These are phyloP conservation scores for rabbit (Oryctolagus cuniculus) DNA, from an alignment of 2,113 vertebrate species.

Conservation along the genomic window DNA sequence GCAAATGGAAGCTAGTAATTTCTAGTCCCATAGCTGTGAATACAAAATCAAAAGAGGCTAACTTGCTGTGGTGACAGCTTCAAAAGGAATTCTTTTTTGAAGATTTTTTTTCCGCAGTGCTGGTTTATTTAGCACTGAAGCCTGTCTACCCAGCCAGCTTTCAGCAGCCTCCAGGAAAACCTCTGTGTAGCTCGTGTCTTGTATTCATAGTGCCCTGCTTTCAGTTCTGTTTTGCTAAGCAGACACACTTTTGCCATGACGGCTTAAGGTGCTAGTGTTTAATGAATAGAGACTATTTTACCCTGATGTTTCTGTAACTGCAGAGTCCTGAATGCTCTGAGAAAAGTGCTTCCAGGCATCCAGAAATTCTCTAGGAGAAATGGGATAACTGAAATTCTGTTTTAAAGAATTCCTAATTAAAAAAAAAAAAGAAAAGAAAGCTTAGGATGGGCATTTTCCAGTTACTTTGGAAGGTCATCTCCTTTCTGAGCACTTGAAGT, in stretches of 20 bases:
- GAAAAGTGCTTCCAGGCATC: neutral
- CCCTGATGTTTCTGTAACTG: neutral
- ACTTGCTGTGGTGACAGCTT: slow-evolving; percentile 56
- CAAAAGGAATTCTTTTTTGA: slow-evolving; percentile 69
- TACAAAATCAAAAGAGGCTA: slow-evolving; percentile 77
- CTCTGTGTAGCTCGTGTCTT: neutral
- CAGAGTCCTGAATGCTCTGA: neutral
- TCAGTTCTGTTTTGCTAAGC: neutral
- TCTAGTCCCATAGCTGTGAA: slow-evolving; percentile 67
- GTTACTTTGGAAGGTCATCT: neutral
- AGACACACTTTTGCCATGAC: neutral
- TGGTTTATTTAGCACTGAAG: slow-evolving; percentile 65
- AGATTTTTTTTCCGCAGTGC: neutral
- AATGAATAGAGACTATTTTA: slow-evolving; percentile 5
- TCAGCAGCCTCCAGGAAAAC: slow-evolving; percentile 55
- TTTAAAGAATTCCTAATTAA: neutral
- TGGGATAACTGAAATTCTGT: neutral
- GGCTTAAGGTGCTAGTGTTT: neutral
- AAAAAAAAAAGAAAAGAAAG: neutral
- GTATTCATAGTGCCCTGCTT: neutral
- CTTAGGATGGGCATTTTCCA: neutral
- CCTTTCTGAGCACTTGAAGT: neutral
- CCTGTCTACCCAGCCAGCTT: slow-evolving; percentile 59
- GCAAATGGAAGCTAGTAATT: slow-evolving; percentile 78
- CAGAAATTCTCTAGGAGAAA: neutral